Conservation (phyloP, 2,888 invertebrate genomes). For the Drosophila parthenogenetica region DNA sequence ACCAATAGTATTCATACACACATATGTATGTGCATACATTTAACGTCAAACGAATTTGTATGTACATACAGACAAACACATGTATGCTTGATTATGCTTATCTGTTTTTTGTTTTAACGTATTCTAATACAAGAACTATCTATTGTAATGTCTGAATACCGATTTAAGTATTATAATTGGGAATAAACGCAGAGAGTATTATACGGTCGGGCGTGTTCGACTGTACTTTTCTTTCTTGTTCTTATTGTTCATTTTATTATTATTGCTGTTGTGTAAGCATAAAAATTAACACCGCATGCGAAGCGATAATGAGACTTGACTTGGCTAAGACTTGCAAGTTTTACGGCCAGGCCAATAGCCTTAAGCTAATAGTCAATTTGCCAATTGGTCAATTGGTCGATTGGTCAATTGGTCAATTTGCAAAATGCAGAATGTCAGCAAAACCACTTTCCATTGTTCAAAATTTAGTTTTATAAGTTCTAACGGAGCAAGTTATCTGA, state of each 20-base stretch:
- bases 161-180: no score
- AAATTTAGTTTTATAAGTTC: constrained; percentile 3
- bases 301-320: constrained; percentile 49
- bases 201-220: no score
- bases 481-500: background rate
- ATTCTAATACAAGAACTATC: no score
- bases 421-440: background rate
- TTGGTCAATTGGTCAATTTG: constrained; percentile 14
- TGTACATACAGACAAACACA: no score
- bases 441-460: constrained; percentile 1
- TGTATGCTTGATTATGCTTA: no score
- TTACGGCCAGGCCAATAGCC: constrained; percentile 10
- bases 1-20: no score
- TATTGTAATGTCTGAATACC: no score
- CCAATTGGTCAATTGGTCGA: background rate
- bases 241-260: constrained; percentile 15
- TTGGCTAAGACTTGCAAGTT: constrained; percentile 5
- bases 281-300: constrained; percentile 60
- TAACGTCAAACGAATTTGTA: no score
- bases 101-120: no score
- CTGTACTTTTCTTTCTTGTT: no score
- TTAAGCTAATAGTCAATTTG: background rate
- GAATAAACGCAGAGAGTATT: no score
- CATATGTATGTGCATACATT: no score
- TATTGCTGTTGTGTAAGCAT: constrained; percentile 35